These are phyloP conservation scores for Perithous albicinctus DNA, from an alignment of 2,888 invertebrate species.

Conservation along the genomic window DNA sequence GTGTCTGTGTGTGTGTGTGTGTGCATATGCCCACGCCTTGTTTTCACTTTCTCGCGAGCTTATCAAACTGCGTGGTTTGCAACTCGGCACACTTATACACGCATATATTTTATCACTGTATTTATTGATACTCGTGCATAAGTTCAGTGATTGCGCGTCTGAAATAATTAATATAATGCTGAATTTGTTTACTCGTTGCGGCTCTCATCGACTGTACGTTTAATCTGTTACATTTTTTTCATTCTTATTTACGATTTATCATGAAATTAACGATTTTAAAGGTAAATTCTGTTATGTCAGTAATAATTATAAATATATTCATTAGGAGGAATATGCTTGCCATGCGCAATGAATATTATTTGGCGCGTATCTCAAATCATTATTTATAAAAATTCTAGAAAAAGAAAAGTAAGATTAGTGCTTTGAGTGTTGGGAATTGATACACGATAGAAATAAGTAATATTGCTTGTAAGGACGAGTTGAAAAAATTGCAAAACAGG, in stretches of 20 bases:
- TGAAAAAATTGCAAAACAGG: neutral
- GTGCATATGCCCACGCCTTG: slow-evolving; percentile 56
- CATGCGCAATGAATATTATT: no score
- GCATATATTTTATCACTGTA: neutral
- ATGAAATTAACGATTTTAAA: neutral
- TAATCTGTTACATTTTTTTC: slow-evolving; percentile 19
- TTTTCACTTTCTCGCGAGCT: slow-evolving; percentile 61
- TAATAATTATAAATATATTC: no score
- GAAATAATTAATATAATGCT: slow-evolving; percentile 42
- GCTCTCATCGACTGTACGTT: slow-evolving; percentile 3
- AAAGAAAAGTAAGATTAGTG: neutral
- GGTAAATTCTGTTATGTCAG: no score
- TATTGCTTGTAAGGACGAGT: neutral
- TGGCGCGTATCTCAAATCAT: no score
- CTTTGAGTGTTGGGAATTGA: neutral
- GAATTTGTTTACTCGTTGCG: slow-evolving; percentile 42
- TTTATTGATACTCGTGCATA: neutral
- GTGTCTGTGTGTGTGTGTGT: no score
- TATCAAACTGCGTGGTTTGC: slow-evolving; percentile 55
- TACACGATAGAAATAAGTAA: neutral
- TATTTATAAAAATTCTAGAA: neutral
- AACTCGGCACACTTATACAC: slow-evolving; percentile 32
- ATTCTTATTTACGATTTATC: neutral
- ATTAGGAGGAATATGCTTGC: no score
- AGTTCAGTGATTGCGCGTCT: slow-evolving; percentile 46